Evolutionary conservation across 2,888 invertebrate genomes (phyloP), one percentile per base, ranked within the genome.

Genomic region (Apamea monoglypha): DNA sequence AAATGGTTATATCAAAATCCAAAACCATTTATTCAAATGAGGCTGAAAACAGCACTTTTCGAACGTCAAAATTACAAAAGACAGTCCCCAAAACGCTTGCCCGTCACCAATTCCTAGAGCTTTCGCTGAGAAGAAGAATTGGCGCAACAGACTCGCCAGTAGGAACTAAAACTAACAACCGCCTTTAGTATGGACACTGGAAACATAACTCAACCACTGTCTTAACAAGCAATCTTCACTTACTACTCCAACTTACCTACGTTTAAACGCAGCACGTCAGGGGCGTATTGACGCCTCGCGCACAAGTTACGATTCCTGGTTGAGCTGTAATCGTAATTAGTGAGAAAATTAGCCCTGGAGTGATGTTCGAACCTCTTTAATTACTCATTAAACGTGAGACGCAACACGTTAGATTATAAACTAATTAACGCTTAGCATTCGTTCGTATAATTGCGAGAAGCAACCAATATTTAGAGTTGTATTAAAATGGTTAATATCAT

Each of bases 251-350:
- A 14, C 74, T 53, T 84, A 64, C 69, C 40, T 29, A 5, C 74
- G 59, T 84, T 67, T 69, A 88, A 95, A 95, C 92, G 89, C 78
- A 82, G 88, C 91, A 85, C 85, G 64, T 59, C 84, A 85, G 89
- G 92, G 95, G 94, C 94, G 93, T 93, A 93, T 93, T 95, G 94
- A 95, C 95, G 95, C 94, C 93, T 94, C 92, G 87, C 87, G 83
- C 89, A 90, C 90, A 90, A 89, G 90, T 90, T 92, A 91, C 91
- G 91, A 92, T 92, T 93, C 91, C 91, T 92, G 92, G 90, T 89
- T 88, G 90, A 92, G 92, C 91, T 91, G 92, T 92, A 94, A 95
- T 94, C 91, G 92, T 94, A 95, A 96, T 95, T 95, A 95, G 93
- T 88, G 89, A 85, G 88, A 90, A 91, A 93, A 95, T 94, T 94